A percentile compares a stretch with the other conserved stretches of the same genome.
phyloP scores from a whole-genome alignment of 2,113 vertebrate genomes.

The Varanus komodoensis region DNA sequence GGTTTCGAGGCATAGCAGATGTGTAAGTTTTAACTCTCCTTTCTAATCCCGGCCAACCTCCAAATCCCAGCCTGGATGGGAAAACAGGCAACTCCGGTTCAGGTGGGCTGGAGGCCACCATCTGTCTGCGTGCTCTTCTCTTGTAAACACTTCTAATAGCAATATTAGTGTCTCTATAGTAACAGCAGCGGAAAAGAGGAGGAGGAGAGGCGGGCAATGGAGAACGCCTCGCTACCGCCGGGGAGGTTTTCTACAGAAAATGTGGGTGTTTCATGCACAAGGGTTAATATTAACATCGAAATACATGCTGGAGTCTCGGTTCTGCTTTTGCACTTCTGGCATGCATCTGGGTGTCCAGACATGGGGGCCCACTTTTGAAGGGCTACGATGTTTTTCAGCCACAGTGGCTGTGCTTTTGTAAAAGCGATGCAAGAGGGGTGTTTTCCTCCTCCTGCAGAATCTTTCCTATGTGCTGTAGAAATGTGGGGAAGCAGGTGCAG shows the following conservation, averaged over 20 bases:
- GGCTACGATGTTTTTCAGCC: no score
- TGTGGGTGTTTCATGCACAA: not conserved
- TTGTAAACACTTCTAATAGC: conserved; percentile 29
- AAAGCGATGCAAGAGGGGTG: not conserved
- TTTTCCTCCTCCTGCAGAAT: not conserved
- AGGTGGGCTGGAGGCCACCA: conserved; percentile 34
- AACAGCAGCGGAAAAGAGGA: not conserved
- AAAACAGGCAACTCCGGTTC: conserved; percentile 22
- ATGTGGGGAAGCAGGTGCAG: not conserved
- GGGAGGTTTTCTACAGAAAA: not conserved
- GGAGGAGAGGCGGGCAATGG: not conserved
- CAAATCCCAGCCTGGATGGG: conserved; percentile 23
- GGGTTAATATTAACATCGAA: not conserved
- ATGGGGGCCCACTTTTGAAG: not conserved
- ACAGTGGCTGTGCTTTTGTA: not conserved
- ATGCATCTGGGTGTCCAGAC: not conserved
- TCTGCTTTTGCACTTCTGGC: no score
- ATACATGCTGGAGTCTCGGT: not conserved
- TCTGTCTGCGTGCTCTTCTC: not conserved
- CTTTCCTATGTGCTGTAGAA: not conserved
- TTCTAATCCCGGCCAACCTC: conserved; percentile 20
- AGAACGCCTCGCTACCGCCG: not conserved
- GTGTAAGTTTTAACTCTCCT: conserved; percentile 42
- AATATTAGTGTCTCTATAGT: conserved; percentile 35
- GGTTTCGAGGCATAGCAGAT: conserved; percentile 18